Conservation (phyloP, 2,888 invertebrate genomes). For the Drosophila nr. fundita region DNA sequence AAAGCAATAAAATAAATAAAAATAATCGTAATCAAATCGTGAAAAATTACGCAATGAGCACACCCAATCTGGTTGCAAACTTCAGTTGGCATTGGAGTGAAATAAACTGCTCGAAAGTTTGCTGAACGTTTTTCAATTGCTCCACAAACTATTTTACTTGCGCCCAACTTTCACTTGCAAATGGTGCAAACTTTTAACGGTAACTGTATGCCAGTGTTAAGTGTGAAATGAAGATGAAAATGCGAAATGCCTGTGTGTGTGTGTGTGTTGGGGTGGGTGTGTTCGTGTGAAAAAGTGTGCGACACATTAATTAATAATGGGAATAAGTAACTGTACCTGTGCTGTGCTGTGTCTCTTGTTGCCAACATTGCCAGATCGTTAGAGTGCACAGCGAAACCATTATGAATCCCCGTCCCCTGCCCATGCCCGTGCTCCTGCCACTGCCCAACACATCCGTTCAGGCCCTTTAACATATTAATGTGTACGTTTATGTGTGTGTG, state of each 20-base stretch:
- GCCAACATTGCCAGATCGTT: slow-evolving; percentile 30
- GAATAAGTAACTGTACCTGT: slow-evolving; percentile 46
- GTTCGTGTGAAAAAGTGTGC: slow-evolving; percentile 42
- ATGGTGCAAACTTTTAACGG: slow-evolving; percentile 65
- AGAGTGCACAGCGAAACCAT: slow-evolving; percentile 25
- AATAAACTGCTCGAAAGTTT: slow-evolving; percentile 61
- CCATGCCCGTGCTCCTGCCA: too few relatives aligned
- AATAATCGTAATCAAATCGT: slow-evolving; percentile 30
- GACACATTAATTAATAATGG: slow-evolving; percentile 77
- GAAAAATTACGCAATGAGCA: slow-evolving; percentile 54
- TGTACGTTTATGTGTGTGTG: slow-evolving; percentile 5
- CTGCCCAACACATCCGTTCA: not conserved
- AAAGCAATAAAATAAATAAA: slow-evolving; percentile 1
- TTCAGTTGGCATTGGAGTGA: slow-evolving; percentile 15
- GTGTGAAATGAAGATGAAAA: slow-evolving; percentile 19
- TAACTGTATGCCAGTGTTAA: slow-evolving; percentile 37
- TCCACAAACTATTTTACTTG: slow-evolving; percentile 69
- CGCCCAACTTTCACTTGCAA: slow-evolving; percentile 64
- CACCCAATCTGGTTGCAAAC: slow-evolving; percentile 12
- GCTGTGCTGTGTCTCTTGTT: slow-evolving; percentile 5
- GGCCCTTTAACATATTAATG: slow-evolving; percentile 5
- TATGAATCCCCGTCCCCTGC: not conserved
- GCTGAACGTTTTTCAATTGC: slow-evolving; percentile 76
- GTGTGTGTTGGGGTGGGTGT: slow-evolving; percentile 10
- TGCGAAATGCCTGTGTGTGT: not conserved